These are phyloP conservation scores for Adoxophyes honmai DNA, from an alignment of 1,140 invertebrate genomes.

Conservation along the genomic window DNA sequence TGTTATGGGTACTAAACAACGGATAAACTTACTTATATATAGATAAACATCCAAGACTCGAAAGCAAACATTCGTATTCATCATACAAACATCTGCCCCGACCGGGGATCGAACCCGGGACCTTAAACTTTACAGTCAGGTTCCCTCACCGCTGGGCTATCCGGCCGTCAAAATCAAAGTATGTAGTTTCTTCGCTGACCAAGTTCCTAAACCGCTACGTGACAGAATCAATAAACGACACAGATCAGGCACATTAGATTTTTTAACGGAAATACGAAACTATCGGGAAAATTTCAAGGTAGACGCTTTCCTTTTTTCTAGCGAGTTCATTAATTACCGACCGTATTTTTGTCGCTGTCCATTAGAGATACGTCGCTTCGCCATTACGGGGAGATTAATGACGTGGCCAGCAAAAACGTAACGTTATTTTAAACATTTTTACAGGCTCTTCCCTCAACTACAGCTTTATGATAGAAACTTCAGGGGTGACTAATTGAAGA, in stretches of 20 bases:
- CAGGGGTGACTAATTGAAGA: conserved; percentile 1
- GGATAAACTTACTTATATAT: no score
- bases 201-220: not conserved
- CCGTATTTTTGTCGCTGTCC: conserved; percentile 59
- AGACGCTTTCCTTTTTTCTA: not conserved
- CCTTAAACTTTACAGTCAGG: no score
- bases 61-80: no score
- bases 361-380: conserved; percentile 52
- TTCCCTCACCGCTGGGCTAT: no score
- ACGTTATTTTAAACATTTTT: conserved; percentile 37
- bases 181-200: not conserved
- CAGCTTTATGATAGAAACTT: not conserved
- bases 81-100: no score
- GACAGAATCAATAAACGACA: no score
- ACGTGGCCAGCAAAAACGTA: conserved; percentile 39
- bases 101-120: no score
- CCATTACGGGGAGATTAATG: conserved; percentile 59
- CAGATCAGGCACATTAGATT: no score
- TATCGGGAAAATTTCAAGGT: not conserved
- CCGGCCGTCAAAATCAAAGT: no score
- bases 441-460: conserved; percentile 7
- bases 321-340: conserved; percentile 41
- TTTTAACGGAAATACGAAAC: not conserved
- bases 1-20: no score
- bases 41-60: no score